Conservation (phyloP, 92 coral and sea anemone species). For the Siderastrea radians region DNA sequence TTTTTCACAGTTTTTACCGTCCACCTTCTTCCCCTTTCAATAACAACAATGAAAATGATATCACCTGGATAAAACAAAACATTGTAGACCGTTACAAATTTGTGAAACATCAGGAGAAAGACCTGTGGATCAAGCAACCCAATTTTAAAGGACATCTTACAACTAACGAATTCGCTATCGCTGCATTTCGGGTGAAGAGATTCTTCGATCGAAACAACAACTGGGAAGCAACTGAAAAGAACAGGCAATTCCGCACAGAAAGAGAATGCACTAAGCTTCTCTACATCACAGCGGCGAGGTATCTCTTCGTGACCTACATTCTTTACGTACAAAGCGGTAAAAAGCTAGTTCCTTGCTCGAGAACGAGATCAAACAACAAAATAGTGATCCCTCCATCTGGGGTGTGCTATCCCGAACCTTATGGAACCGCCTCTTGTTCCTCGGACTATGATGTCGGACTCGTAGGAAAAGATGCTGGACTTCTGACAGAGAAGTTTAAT, state of each 20-base stretch:
- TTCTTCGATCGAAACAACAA: slow-evolving; percentile 71
- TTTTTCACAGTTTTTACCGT: slow-evolving; percentile 1
- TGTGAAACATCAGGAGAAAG: slow-evolving; percentile 23
- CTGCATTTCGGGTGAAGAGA: slow-evolving; percentile 34
- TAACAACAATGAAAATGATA: slow-evolving; percentile 18
- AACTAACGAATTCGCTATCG: slow-evolving; percentile 22
- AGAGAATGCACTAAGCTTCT: slow-evolving; percentile 59
- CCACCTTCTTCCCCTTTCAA: background rate
- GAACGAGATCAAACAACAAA: background rate
- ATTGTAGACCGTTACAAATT: slow-evolving; percentile 74
- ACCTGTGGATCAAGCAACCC: slow-evolving; percentile 67
- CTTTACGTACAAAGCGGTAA: slow-evolving; percentile 46
- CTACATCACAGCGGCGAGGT: slow-evolving; percentile 81
- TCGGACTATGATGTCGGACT: slow-evolving; percentile 88
- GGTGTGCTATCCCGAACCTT: slow-evolving; percentile 63
- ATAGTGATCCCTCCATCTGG: slow-evolving; percentile 50
- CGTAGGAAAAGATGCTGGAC: slow-evolving; percentile 77
- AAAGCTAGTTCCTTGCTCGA: slow-evolving; percentile 58
- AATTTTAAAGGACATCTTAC: slow-evolving; percentile 47
- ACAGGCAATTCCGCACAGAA: background rate
- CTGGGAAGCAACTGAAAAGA: slow-evolving; percentile 50
- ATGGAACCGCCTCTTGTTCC: slow-evolving; percentile 73
- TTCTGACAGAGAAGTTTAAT: slow-evolving; percentile 68
- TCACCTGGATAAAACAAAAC: slow-evolving; percentile 66
- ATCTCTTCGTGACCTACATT: slow-evolving; percentile 71